Conservation (phyloP, 1,140 invertebrate species). For the Penaeus japonicus region DNA sequence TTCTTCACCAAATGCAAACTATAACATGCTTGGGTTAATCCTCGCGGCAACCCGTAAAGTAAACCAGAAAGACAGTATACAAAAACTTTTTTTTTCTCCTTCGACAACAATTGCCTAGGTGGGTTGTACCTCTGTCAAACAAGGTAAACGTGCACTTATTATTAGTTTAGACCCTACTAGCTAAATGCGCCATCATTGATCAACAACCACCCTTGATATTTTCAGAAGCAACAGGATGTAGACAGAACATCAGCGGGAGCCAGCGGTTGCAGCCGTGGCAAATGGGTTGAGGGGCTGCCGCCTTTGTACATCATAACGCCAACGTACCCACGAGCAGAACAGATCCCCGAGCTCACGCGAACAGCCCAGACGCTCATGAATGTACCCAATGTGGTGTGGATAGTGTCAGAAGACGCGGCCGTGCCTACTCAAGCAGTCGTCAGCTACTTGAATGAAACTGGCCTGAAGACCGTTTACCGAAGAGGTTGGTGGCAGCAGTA, state of each 20-base stretch:
- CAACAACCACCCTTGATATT: too few species aligned
- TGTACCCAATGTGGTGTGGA: constrained; percentile 70
- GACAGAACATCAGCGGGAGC: not conserved
- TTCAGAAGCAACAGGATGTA: not conserved
- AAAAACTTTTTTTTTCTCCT: too few species aligned
- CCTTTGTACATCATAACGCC: constrained; percentile 78
- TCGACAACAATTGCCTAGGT: too few species aligned
- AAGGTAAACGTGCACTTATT: too few species aligned
- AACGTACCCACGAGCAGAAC: constrained; percentile 71
- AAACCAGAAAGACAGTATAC: too few species aligned
- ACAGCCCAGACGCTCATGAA: constrained; percentile 70
- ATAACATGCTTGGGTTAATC: too few species aligned
- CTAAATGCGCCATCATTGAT: too few species aligned
- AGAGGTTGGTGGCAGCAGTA: constrained; percentile 64
- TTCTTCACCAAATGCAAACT: too few species aligned
- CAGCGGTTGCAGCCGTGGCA: not conserved
- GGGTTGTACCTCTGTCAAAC: too few species aligned
- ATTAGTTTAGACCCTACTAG: too few species aligned
- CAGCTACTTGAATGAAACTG: constrained; percentile 73
- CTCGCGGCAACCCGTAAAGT: too few species aligned
- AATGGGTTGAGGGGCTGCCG: constrained; percentile 57
- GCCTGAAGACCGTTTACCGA: constrained; percentile 77
- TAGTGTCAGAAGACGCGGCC: constrained; percentile 69
- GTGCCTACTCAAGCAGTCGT: constrained; percentile 67
- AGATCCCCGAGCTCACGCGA: constrained; percentile 71